Conservation (phyloP, 2,888 invertebrate genomes). For the Thalpophila matura region DNA sequence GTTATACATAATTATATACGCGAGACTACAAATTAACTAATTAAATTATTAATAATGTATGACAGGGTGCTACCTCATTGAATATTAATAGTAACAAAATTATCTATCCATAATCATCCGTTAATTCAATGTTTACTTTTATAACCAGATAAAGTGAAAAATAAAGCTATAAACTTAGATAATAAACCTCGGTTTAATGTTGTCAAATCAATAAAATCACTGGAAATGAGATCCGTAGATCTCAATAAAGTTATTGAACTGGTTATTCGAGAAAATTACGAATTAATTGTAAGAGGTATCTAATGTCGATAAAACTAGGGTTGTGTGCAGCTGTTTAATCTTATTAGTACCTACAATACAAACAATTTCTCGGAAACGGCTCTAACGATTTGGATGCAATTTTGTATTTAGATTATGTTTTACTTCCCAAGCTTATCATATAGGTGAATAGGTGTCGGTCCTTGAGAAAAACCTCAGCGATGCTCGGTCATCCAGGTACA, state of each 20-base stretch:
- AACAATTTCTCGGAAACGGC: too few species aligned
- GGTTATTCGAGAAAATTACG: constrained; percentile 48
- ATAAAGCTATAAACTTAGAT: constrained; percentile 48
- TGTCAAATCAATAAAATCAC: constrained; percentile 54
- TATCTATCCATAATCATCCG: constrained; percentile 15
- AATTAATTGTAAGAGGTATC: constrained; percentile 48
- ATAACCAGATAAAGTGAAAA: constrained; percentile 34
- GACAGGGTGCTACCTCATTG: background rate
- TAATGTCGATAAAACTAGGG: constrained; percentile 37
- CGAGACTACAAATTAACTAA: too few species aligned
- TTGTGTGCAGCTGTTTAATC: background rate
- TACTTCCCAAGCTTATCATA: too few species aligned
- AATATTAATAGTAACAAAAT: constrained; percentile 12
- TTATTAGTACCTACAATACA: too few species aligned
- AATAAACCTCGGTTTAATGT: constrained; percentile 37
- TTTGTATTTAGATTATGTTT: too few species aligned
- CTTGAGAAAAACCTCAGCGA: too few species aligned
- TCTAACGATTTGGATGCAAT: too few species aligned
- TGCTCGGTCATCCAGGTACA: too few species aligned
- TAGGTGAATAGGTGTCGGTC: too few species aligned
- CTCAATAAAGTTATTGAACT: constrained; percentile 41
- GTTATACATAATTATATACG: too few species aligned
- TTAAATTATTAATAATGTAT: constrained; percentile 11
- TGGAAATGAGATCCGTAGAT: constrained; percentile 52
- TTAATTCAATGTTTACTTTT: constrained; percentile 33